Conservation (phyloP, 2,113 vertebrate species). For the Panthera uncia region DNA sequence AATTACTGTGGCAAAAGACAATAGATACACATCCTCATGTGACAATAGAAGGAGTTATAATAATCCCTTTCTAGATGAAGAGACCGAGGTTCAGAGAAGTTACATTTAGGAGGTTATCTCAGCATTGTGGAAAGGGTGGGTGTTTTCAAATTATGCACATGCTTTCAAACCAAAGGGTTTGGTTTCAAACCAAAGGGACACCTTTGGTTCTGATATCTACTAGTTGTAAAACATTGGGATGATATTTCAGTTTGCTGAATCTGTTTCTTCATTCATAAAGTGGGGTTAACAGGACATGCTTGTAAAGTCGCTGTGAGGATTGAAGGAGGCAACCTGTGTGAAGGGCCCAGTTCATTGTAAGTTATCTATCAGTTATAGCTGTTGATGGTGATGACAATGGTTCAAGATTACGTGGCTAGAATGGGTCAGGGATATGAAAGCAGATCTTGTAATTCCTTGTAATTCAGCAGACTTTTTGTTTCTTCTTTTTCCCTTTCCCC, state of each 20-base stretch:
- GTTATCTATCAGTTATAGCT: not conserved
- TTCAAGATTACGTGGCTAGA: not conserved
- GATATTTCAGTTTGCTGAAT: not conserved
- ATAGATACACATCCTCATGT: not conserved
- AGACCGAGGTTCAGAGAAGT: not conserved
- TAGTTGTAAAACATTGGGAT: not conserved
- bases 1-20: not conserved
- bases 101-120: not conserved
- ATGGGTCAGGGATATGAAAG: not conserved
- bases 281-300: not conserved
- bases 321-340: not conserved
- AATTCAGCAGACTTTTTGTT: not conserved
- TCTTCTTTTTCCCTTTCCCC: not conserved
- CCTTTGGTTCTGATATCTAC: not conserved
- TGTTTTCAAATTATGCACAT: not conserved
- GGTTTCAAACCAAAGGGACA: not conserved
- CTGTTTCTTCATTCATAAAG: not conserved
- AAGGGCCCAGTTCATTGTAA: not conserved
- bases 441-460: not conserved
- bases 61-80: conserved; percentile 12
- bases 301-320: not conserved
- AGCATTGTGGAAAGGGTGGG: not conserved
- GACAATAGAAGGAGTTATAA: not conserved
- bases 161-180: not conserved
- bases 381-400: not conserved